These are phyloP conservation scores for Drosophila mimetica DNA, from an alignment of 2,888 invertebrate species.

Conservation along the genomic window DNA sequence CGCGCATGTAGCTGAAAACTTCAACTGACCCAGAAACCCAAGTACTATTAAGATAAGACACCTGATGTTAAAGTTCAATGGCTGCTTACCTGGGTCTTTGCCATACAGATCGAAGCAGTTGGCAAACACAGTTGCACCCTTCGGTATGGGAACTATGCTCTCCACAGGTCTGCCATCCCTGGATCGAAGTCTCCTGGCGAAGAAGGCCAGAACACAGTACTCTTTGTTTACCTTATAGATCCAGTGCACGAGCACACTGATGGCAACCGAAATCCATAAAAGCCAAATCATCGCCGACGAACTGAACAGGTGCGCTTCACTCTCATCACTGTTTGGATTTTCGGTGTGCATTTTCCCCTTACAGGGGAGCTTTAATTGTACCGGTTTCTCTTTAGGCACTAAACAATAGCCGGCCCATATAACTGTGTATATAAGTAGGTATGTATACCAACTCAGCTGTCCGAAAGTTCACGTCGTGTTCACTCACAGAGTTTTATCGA, in stretches of 20 bases:
- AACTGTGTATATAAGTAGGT: background rate
- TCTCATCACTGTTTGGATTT: conserved; percentile 7
- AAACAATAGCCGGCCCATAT: background rate
- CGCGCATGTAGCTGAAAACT: conserved; percentile 54
- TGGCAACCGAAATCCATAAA: conserved; percentile 11
- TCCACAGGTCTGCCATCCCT: conserved; percentile 70
- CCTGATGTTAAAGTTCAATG: background rate
- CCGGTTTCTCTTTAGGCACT: background rate
- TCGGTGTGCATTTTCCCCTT: background rate
- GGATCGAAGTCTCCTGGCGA: conserved; percentile 62
- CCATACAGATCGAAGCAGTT: conserved; percentile 74
- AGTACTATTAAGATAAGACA: background rate
- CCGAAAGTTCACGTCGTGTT: background rate
- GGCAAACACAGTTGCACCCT: conserved; percentile 71
- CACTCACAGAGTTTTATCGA: conserved; percentile 4
- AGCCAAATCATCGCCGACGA: conserved; percentile 15
- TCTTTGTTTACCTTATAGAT: conserved; percentile 58
- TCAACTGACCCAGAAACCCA: conserved; percentile 42
- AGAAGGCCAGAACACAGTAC: conserved; percentile 55
- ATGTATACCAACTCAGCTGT: background rate
- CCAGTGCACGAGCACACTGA: conserved; percentile 50
- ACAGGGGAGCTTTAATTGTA: conserved; percentile 5
- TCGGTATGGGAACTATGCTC: conserved; percentile 49
- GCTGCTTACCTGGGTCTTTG: conserved; percentile 35
- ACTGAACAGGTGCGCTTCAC: background rate